These are phyloP conservation scores for Petrocephalus sullivani DNA, from an alignment of 2,797 vertebrate species.

Conservation along the genomic window DNA sequence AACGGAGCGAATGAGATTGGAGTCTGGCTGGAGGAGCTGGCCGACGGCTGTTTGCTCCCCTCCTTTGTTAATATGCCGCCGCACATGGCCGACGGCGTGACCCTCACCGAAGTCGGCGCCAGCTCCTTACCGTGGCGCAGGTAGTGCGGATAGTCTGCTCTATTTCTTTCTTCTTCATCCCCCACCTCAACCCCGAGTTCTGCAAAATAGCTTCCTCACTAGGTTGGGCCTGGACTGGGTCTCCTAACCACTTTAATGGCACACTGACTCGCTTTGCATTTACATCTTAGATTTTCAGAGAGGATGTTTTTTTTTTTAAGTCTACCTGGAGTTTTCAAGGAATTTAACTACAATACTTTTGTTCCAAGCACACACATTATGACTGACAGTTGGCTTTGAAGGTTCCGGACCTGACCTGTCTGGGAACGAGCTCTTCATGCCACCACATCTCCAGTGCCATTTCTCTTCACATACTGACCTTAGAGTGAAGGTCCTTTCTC, in stretches of 20 bases:
- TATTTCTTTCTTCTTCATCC: neutral
- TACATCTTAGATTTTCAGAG: neutral
- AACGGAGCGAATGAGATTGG: slow-evolving; percentile 5
- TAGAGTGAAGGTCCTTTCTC: neutral
- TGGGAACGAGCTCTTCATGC: neutral
- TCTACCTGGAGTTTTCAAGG: neutral
- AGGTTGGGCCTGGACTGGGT: neutral
- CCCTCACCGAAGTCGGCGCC: neutral
- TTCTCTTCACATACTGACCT: neutral
- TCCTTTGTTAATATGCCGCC: neutral
- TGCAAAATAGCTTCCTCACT: neutral
- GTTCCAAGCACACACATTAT: neutral
- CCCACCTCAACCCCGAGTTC: neutral
- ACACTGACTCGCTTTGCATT: neutral
- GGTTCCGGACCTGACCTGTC: neutral
- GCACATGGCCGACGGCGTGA: neutral
- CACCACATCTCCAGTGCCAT: neutral
- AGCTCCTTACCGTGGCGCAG: neutral
- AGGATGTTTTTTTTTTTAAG: neutral
- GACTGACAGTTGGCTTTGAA: neutral
- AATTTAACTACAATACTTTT: neutral
- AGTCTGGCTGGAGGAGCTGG: neutral
- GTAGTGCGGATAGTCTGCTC: neutral
- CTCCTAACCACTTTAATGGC: neutral
- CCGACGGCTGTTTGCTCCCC: neutral